These are phyloP conservation scores for Leptogaster cylindrica DNA, from an alignment of 2,888 invertebrate species.

Conservation along the genomic window DNA sequence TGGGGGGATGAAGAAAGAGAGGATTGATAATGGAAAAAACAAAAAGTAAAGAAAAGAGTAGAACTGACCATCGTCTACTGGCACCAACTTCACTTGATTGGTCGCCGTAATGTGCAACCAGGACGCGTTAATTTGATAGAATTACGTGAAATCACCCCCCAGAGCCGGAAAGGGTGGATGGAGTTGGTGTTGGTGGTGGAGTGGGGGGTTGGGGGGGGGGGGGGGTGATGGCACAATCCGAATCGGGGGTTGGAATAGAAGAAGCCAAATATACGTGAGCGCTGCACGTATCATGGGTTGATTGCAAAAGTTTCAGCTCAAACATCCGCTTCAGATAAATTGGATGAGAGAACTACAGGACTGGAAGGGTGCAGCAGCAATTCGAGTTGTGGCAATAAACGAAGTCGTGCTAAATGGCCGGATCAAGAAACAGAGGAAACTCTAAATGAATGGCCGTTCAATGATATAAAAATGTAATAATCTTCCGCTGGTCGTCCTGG, in stretches of 20 bases:
- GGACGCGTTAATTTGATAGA: conserved; percentile 37
- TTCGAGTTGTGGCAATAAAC: conserved; percentile 16
- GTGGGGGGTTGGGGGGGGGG: neutral
- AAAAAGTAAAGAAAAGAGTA: no score
- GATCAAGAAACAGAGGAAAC: conserved; percentile 24
- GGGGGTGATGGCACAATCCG: neutral
- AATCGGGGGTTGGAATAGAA: conserved; percentile 17
- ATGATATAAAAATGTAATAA: conserved; percentile 24
- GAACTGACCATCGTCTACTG: neutral
- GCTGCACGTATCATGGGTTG: conserved; percentile 29
- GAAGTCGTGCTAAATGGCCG: conserved; percentile 23
- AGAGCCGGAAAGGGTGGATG: neutral
- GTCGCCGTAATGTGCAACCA: conserved; percentile 37
- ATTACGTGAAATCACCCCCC: conserved; percentile 32
- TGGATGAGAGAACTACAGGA: neutral
- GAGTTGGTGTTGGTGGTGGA: no score
- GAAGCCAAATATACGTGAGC: conserved; percentile 13
- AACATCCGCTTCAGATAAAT: conserved; percentile 42
- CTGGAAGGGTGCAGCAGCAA: conserved; percentile 16
- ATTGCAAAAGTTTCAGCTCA: conserved; percentile 42
- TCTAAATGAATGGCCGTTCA: neutral
- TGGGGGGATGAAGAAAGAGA: no score
- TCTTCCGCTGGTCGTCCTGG: neutral
- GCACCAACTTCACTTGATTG: conserved; percentile 30
- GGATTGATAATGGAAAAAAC: no score